phyloP scores from a whole-genome alignment of 2,888 invertebrate genomes.

The Agonopterix subpropinquella region DNA sequence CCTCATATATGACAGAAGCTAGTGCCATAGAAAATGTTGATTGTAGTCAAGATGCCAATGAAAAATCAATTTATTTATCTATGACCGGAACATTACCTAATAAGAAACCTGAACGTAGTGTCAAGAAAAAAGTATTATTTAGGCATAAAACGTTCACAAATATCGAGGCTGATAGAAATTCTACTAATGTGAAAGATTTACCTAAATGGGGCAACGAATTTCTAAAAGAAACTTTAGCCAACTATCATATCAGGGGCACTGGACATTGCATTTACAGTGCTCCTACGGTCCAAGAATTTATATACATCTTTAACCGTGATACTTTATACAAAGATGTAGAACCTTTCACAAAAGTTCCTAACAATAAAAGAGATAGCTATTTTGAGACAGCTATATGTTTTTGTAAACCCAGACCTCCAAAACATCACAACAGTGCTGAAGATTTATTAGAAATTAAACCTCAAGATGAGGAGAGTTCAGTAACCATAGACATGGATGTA shows the following conservation, averaged over 20 bases:
- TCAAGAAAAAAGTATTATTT: slow-evolving; percentile 59
- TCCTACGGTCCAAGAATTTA: slow-evolving; percentile 60
- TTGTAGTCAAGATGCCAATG: slow-evolving; percentile 45
- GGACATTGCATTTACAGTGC: slow-evolving; percentile 66
- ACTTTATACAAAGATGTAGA: slow-evolving; percentile 48
- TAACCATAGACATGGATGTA: slow-evolving; percentile 44
- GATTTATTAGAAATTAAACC: slow-evolving; percentile 48
- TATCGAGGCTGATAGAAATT: slow-evolving; percentile 61
- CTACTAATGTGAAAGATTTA: slow-evolving; percentile 41
- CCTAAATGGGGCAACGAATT: slow-evolving; percentile 50
- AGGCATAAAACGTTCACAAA: slow-evolving; percentile 69
- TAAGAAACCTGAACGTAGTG: slow-evolving; percentile 35
- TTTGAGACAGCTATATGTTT: slow-evolving; percentile 70
- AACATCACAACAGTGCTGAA: slow-evolving; percentile 63
- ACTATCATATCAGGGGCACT: slow-evolving; percentile 67
- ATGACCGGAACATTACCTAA: slow-evolving; percentile 64
- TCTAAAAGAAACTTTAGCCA: slow-evolving; percentile 56
- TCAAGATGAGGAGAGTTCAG: slow-evolving; percentile 38
- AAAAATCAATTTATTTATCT: slow-evolving; percentile 47
- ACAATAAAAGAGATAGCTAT: slow-evolving; percentile 51
- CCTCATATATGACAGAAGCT: slow-evolving; percentile 52
- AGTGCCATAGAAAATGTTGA: slow-evolving; percentile 69
- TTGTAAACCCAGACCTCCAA: slow-evolving; percentile 55
- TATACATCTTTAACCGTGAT: slow-evolving; percentile 65
- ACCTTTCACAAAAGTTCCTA: slow-evolving; percentile 46